Evolutionary conservation across 2,113 vertebrate genomes (phyloP).

Genomic region (Hystrix cristata): DNA sequence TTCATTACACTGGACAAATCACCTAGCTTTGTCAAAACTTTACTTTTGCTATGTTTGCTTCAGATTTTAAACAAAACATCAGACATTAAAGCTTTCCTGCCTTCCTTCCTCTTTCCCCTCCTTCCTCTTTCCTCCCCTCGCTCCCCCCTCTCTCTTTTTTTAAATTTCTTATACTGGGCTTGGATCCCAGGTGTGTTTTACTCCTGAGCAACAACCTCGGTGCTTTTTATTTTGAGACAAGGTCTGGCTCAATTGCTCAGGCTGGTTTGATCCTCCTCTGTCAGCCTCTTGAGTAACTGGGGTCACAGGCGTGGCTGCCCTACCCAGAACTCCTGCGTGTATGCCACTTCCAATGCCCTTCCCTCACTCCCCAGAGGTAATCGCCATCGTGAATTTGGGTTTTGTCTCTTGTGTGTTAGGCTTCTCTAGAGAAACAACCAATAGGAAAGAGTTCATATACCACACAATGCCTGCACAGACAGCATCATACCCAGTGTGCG

Average conservation of each 20-base stretch:
- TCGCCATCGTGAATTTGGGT: neutral
- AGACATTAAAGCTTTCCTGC: neutral
- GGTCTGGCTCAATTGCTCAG: neutral
- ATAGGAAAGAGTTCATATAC: neutral
- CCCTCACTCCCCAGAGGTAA: neutral
- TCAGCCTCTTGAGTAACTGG: neutral
- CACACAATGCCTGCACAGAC: too few species aligned
- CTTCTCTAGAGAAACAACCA: constrained; percentile 13
- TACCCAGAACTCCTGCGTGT: neutral
- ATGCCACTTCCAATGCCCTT: neutral
- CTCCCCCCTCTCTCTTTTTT: too few species aligned
- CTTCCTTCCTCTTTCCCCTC: neutral
- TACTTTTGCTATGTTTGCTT: constrained; percentile 42
- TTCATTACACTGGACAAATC: neutral
- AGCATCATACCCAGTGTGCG: too few species aligned
- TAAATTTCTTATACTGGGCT: neutral
- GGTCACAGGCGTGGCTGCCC: neutral
- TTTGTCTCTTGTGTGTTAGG: constrained; percentile 21
- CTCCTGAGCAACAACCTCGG: neutral
- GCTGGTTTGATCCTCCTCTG: neutral
- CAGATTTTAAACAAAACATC: constrained; percentile 36
- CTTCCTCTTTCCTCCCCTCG: too few species aligned
- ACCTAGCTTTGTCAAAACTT: constrained; percentile 29
- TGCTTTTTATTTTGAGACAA: neutral
- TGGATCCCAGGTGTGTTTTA: neutral